phyloP scores from a whole-genome alignment of 2,888 invertebrate genomes.

The Polydrusus tereticollis region DNA sequence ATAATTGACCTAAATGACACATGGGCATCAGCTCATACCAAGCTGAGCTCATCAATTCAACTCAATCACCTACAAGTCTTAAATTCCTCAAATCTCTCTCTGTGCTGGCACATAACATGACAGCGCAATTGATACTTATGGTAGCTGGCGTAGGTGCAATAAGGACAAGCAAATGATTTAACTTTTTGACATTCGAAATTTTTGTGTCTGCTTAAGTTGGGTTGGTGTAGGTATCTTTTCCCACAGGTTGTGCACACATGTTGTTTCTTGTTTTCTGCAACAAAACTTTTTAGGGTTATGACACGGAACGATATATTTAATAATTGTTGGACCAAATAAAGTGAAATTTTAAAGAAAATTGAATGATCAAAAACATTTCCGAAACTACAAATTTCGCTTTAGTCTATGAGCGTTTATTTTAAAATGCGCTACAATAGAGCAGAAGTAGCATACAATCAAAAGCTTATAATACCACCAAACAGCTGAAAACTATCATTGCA shows the following conservation, averaged over 20 bases:
- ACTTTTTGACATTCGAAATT: conserved; percentile 55
- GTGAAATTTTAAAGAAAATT: no score
- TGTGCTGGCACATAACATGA: conserved; percentile 23
- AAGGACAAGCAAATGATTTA: conserved; percentile 44
- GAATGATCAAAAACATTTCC: no score
- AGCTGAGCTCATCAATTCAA: no score
- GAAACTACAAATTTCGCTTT: no score
- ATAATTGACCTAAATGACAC: no score
- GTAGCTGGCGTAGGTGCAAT: conserved; percentile 30
- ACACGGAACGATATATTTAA: background rate
- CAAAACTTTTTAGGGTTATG: background rate
- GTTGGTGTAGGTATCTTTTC: conserved; percentile 52
- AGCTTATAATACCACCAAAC: no score
- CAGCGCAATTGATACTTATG: conserved; percentile 23
- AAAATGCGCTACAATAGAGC: no score
- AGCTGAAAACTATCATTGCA: no score
- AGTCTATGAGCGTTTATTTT: no score
- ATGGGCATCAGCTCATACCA: no score
- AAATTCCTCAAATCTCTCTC: background rate
- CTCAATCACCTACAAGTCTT: no score
- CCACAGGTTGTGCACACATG: conserved; percentile 46
- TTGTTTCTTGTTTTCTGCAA: conserved; percentile 29
- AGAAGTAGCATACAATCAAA: no score
- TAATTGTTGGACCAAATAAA: background rate
- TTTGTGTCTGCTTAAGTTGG: conserved; percentile 54